These are phyloP conservation scores for Acipenser ruthenus DNA, from an alignment of 2,797 vertebrate genomes.

Conservation along the genomic window DNA sequence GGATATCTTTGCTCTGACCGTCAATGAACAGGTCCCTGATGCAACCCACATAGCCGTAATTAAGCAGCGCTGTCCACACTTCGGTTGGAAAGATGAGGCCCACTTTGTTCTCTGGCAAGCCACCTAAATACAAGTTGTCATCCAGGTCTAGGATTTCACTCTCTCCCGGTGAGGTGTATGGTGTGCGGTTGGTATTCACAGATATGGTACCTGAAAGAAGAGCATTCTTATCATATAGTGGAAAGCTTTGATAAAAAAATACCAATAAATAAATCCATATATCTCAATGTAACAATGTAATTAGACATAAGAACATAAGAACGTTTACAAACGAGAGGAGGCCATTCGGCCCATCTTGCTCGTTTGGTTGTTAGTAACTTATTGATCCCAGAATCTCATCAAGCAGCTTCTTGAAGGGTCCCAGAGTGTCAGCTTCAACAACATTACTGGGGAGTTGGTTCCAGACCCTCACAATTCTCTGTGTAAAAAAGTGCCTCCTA, in stretches of 20 bases:
- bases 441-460: no score
- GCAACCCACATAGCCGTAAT: conserved; percentile 95
- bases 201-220: conserved; percentile 80
- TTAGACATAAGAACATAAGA: no score
- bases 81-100: conserved; percentile 90
- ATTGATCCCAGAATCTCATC: no score
- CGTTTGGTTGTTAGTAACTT: no score
- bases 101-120: conserved; percentile 89
- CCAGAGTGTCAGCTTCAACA: no score
- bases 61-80: conserved; percentile 94
- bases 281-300: conserved; percentile 11
- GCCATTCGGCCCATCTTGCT: no score
- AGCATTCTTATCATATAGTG: no score
- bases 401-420: no score
- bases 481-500: no score
- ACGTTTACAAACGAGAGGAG: no score
- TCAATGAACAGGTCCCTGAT: conserved; percentile 95
- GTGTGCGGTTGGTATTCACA: conserved; percentile 86
- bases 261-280: not conserved
- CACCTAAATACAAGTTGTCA: conserved; percentile 90
- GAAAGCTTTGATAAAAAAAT: no score
- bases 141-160: conserved; percentile 96
- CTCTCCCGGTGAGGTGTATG: conserved; percentile 90
- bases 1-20: conserved; percentile 92
- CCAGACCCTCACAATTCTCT: no score